These are phyloP conservation scores for Buphagus erythrorhynchus DNA, from an alignment of 2,797 vertebrate species.

Conservation along the genomic window DNA sequence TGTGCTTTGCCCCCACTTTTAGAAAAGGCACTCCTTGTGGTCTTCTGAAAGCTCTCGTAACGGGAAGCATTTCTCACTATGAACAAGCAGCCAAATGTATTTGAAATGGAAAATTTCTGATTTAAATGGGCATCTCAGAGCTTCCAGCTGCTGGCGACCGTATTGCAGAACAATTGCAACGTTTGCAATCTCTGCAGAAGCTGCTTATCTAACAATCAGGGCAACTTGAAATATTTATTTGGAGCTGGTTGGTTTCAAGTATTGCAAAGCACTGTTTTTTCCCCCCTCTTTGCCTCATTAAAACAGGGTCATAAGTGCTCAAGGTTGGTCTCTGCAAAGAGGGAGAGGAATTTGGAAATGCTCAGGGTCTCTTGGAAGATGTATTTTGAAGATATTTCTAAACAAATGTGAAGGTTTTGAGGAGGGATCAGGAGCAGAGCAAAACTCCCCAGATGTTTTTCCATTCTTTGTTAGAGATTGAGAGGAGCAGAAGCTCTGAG, in stretches of 20 bases:
- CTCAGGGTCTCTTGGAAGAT: not conserved
- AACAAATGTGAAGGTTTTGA: not conserved
- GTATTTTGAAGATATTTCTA: not conserved
- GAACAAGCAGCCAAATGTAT: not conserved
- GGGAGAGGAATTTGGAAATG: not conserved
- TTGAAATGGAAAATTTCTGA: constrained; percentile 21
- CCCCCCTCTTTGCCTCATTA: not conserved
- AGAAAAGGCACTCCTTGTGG: not conserved
- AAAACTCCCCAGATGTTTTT: not conserved
- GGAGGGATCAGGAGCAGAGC: not conserved
- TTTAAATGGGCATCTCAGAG: not conserved
- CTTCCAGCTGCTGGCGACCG: not conserved
- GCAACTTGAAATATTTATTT: constrained; percentile 17
- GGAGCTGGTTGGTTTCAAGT: not conserved
- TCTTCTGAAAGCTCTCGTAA: not conserved
- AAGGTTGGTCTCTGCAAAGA: not conserved
- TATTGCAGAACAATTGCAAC: not conserved
- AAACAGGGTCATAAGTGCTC: not conserved
- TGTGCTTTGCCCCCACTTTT: not conserved
- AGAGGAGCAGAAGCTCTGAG: not conserved
- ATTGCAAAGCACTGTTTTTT: not conserved
- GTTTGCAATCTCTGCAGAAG: not conserved
- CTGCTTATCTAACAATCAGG: constrained; percentile 10
- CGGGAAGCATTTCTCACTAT: not conserved
- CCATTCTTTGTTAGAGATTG: not conserved